phyloP scores from a whole-genome alignment of 2,888 invertebrate species.

The Drosophila silvestris region DNA sequence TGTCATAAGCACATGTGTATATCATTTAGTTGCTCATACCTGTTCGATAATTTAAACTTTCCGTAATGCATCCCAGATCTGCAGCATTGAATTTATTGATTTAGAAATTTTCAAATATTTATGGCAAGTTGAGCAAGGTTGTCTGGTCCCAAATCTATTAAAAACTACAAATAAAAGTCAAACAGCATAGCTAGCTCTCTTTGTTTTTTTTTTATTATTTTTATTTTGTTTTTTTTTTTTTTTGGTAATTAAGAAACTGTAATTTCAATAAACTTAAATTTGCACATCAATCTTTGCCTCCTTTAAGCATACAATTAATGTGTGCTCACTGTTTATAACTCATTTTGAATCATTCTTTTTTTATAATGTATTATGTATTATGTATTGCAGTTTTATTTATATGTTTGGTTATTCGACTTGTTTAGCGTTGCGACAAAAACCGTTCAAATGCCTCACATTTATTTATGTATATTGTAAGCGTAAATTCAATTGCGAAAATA shows the following conservation, averaged over 20 bases:
- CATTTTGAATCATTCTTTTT: conserved; percentile 44
- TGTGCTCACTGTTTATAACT: conserved; percentile 62
- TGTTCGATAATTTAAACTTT: conserved; percentile 37
- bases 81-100: neutral
- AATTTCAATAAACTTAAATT: conserved; percentile 86
- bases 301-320: conserved; percentile 73
- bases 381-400: conserved; percentile 67
- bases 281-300: conserved; percentile 83
- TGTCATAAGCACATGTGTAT: neutral
- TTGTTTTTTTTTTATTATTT: conserved; percentile 37
- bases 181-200: conserved; percentile 1
- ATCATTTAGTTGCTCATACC: conserved; percentile 10
- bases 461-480: conserved; percentile 69
- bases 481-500: conserved; percentile 79
- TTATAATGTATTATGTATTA: conserved; percentile 32
- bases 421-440: conserved; percentile 66
- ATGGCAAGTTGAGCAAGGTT: neutral
- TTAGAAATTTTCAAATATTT: neutral
- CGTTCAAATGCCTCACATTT: conserved; percentile 40
- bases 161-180: conserved; percentile 1
- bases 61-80: conserved; percentile 42
- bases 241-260: conserved; percentile 86
- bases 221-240: conserved; percentile 69
- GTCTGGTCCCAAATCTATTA: neutral
- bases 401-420: conserved; percentile 49